Evolutionary conservation across 2,797 vertebrate species (phyloP), one percentile per base, ranked within the genome.

Genomic region (Rachycentron canadum): DNA sequence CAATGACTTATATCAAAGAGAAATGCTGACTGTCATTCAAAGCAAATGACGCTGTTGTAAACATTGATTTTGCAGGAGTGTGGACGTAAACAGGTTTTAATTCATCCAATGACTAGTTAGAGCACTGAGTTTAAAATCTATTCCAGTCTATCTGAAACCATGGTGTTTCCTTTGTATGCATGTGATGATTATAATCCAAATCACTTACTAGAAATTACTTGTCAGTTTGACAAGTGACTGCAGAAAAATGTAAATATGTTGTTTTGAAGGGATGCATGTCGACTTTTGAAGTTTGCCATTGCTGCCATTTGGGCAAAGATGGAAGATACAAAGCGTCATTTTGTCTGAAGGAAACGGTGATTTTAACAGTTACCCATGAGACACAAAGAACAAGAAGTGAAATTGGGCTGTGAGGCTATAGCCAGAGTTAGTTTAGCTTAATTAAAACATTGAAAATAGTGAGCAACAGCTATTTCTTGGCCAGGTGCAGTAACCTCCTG

Each of bases 21-120:
- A 36, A 79, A 43, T 36, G 57, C 7, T 70, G 59, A 86, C 83
- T 83, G 59, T 59, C 73, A 89, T 85, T 82, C 52, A 75, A 66
- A 62, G 56, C 62, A 40, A 23, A 73, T 32, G 47, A 63, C n/a
- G 75, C 32, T 17, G 23, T 0, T 47, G 21, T 36, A 49, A 59
- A 56, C 73, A 76, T 53, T 59, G 65, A 80, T 84, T 84, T 64
- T 67, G 21, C 26, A 50, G 57, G 25, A 58, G 49, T 25, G 1
- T 2, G 14, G 26, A 28, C 36, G 57, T 69, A 43, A 67, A 72
- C 12, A 36, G 36, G 32, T 77, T 69, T 69, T 3, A 77, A 82
- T 75, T 30, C 45, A 76, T 62, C 38, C 34, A 32, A 2, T 43
- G 52, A 67, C 23, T 19, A 21, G 16, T 21, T 40, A 10, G 9